A percentile compares a stretch with the other conserved stretches of the same genome.
Evolutionary conservation across 64 coral and sea anemone genomes (phyloP).

Genomic region (Actinia equina): DNA sequence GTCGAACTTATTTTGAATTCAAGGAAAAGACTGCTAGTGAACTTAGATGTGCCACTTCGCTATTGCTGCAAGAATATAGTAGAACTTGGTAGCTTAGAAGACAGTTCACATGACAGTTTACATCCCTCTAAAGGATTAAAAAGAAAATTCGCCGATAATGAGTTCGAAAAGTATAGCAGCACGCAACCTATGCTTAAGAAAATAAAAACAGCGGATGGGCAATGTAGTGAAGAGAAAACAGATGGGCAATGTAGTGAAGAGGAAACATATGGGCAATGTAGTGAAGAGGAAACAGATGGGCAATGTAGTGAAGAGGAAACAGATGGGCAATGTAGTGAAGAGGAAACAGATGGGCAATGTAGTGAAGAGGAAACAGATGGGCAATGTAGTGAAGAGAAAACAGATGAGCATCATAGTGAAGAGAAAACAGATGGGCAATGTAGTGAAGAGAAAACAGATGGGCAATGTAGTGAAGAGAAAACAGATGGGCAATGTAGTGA

Average conservation of each 20-base stretch:
- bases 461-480: too few relatives aligned
- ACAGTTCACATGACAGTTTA: not conserved
- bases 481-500: too few relatives aligned
- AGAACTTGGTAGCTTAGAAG: not conserved
- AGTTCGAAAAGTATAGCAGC: not conserved
- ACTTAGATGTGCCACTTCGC: not conserved
- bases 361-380: too few relatives aligned
- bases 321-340: too few relatives aligned
- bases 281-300: too few relatives aligned
- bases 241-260: not conserved
- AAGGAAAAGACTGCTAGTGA: not conserved
- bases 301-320: not conserved
- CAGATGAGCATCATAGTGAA: too few relatives aligned
- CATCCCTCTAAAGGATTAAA: not conserved
- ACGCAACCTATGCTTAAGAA: not conserved
- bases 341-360: not conserved
- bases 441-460: too few relatives aligned
- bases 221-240: not conserved
- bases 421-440: too few relatives aligned
- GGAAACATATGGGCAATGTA: not conserved
- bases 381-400: too few relatives aligned
- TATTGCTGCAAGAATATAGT: not conserved
- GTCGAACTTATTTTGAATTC: not conserved
- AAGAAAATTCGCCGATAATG: not conserved
- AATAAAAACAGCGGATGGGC: not conserved